A percentile compares a stretch with the other conserved stretches of the same genome.
phyloP scores from a whole-genome alignment of 2,797 vertebrate species.

The Melanotaenia parkinsoni region DNA sequence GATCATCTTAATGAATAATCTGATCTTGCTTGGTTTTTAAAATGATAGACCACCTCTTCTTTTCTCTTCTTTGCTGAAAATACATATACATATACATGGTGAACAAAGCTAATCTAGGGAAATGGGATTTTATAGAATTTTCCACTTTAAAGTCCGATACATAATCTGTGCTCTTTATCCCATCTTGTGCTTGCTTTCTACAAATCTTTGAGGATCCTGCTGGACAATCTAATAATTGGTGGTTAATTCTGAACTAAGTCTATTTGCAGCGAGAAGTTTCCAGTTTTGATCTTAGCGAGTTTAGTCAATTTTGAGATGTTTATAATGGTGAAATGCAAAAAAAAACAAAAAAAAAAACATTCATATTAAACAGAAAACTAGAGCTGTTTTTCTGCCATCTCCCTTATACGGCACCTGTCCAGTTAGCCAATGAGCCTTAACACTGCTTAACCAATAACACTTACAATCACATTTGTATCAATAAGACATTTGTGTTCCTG shows the following conservation, averaged over 20 bases:
- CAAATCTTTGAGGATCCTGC: background rate
- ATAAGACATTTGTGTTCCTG: constrained; percentile 15
- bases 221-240: constrained; percentile 6
- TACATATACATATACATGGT: background rate
- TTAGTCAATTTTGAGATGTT: background rate
- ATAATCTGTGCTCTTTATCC: background rate
- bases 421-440: constrained; percentile 12
- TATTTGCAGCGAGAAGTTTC: background rate
- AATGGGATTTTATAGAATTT: background rate
- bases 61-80: background rate
- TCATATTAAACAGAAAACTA: background rate
- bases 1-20: constrained; percentile 2
- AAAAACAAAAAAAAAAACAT: too few species aligned
- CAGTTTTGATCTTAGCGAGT: background rate
- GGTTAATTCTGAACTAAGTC: background rate
- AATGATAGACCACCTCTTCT: background rate
- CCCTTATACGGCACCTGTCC: background rate
- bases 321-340: background rate
- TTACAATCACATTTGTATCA: constrained; percentile 5
- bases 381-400: background rate
- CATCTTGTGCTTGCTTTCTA: constrained; percentile 35
- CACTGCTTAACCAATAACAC: constrained; percentile 22
- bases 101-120: background rate
- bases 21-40: constrained; percentile 1
- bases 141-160: background rate